A percentile compares a stretch with the other conserved stretches of the same genome.
Evolutionary conservation across 2,113 vertebrate genomes (phyloP).

Genomic region (Stigmatopora argus): DNA sequence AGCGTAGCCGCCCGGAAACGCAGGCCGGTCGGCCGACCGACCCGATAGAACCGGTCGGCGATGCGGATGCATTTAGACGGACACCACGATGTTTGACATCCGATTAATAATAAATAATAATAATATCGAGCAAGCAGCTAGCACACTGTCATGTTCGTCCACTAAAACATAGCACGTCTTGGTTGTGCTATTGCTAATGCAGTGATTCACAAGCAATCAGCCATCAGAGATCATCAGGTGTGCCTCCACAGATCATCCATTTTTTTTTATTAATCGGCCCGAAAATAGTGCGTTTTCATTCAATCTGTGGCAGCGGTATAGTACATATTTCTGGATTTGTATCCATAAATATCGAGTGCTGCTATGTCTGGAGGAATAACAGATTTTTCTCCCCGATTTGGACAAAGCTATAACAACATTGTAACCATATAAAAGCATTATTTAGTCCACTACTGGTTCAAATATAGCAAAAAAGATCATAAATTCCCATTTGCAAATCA

Average conservation of each 20-base stretch:
- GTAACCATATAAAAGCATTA: no score
- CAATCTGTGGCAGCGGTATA: neutral
- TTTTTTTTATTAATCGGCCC: neutral
- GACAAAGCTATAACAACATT: no score
- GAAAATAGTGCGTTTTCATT: neutral
- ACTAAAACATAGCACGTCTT: conserved; percentile 14
- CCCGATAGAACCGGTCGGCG: conserved; percentile 33
- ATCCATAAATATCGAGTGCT: no score
- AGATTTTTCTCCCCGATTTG: no score
- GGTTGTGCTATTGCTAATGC: conserved; percentile 3
- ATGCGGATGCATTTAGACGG: conserved; percentile 51
- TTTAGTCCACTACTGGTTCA: no score
- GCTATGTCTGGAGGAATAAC: no score
- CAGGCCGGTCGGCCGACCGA: conserved; percentile 50
- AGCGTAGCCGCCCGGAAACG: conserved; percentile 33
- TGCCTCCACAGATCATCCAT: neutral
- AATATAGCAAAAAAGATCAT: no score
- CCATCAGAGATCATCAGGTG: neutral
- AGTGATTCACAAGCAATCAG: neutral
- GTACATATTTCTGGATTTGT: neutral
- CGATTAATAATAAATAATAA: conserved; percentile 36
- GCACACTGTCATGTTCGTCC: conserved; percentile 5
- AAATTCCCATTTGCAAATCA: no score
- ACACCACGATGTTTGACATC: conserved; percentile 54
- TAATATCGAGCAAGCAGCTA: conserved; percentile 20